phyloP scores from a whole-genome alignment of 2,113 vertebrate genomes.

The Corythoichthys intestinalis region DNA sequence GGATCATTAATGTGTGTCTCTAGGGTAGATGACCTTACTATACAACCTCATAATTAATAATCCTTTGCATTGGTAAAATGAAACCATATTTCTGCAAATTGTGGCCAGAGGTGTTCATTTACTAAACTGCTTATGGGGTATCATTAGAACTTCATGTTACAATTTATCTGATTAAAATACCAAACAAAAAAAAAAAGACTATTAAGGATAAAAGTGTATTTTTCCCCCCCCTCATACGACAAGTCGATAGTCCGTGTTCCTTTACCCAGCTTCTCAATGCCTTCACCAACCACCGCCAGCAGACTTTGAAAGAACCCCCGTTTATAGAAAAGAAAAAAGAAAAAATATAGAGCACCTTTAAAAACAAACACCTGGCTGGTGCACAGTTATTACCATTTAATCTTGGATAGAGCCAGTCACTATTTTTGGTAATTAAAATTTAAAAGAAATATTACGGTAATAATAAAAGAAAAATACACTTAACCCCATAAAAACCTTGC shows the following conservation, averaged over 20 bases:
- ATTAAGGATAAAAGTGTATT: background rate
- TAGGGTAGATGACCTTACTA: constrained; percentile 15
- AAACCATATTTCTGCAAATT: constrained; percentile 1
- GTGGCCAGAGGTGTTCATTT: background rate
- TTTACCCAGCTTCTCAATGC: constrained; percentile 22
- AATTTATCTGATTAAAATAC: background rate
- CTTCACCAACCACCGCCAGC: constrained; percentile 23
- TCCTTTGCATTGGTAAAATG: constrained; percentile 9
- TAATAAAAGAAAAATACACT: too few relatives aligned
- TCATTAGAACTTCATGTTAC: background rate
- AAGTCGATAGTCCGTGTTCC: constrained; percentile 19
- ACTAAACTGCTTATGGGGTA: background rate
- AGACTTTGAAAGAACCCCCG: constrained; percentile 61
- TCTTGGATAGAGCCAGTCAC: too few relatives aligned
- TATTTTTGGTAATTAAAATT: too few relatives aligned
- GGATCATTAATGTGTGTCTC: constrained; percentile 25
- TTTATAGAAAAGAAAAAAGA: constrained; percentile 55
- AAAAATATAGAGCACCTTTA: constrained; percentile 54
- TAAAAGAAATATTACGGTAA: too few relatives aligned
- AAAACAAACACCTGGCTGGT: constrained; percentile 63
- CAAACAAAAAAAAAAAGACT: background rate
- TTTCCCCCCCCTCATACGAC: constrained; percentile 10
- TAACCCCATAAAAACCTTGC: too few relatives aligned
- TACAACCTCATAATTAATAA: constrained; percentile 30
- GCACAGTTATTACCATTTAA: constrained; percentile 45